These are phyloP conservation scores for Trachops cirrhosus DNA, from an alignment of 2,797 vertebrate species.

Conservation along the genomic window DNA sequence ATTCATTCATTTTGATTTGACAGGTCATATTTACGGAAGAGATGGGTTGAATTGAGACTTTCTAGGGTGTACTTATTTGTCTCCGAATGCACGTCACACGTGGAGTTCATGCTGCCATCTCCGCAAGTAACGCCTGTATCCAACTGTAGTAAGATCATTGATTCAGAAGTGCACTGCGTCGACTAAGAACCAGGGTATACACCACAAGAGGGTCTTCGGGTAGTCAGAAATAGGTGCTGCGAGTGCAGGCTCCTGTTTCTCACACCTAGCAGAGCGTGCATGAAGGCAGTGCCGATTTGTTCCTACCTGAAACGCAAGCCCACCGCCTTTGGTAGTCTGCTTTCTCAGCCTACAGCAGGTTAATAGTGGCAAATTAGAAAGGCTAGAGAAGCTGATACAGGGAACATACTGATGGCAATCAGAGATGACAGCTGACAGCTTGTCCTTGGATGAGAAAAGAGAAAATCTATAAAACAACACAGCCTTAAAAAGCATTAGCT, in stretches of 20 bases:
- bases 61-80: slow-evolving; percentile 31
- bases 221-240: background rate
- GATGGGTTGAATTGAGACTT: slow-evolving; percentile 40
- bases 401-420: slow-evolving; percentile 53
- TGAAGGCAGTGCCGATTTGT: background rate
- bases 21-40: background rate
- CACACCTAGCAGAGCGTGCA: background rate
- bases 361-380: slow-evolving; percentile 59
- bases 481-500: slow-evolving; percentile 52
- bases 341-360: slow-evolving; percentile 55
- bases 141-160: background rate
- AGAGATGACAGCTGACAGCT: slow-evolving; percentile 66
- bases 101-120: background rate
- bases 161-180: background rate
- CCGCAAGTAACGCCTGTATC: background rate
- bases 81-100: slow-evolving; percentile 15
- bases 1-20: slow-evolving; percentile 38
- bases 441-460: slow-evolving; percentile 55
- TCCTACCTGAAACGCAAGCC: background rate
- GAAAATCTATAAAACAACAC: slow-evolving; percentile 67
- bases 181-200: background rate
- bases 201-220: background rate
- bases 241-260: background rate
- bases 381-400: background rate
- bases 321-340: slow-evolving; percentile 44